Evolutionary conservation across 2,888 invertebrate genomes (phyloP), one percentile per base, ranked within the genome.

Genomic region (Megaustenia siamemsis): DNA sequence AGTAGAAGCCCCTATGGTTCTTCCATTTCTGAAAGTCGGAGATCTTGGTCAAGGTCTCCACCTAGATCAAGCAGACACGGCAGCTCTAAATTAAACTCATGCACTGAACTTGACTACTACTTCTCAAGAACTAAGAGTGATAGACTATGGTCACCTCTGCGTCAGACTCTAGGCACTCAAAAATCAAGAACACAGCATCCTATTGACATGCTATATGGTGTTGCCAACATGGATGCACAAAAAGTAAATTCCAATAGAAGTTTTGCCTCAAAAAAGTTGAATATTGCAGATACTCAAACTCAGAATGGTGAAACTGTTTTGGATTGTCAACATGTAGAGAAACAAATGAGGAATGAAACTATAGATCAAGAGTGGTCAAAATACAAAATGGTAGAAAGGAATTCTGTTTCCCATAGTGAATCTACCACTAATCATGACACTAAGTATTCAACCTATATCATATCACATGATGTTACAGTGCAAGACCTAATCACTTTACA

Each of bases 401-500:
- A 45, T n/a, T 28, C 8, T 43, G 24, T 66, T 6, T n/a, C n/a
- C 6, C 43, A 8, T 15, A 71, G 10, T 15, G 3, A 32, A 32
- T 21, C 5, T 32, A 18, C 73, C 18, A 0, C 8, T 32, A 32
- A 15, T 69, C 10, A 6, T 49, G 28, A 73, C 18, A 28, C 32
- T 21, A 32, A 15, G 5, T 4, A 45, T n/a, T 1, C 18, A 73
- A 0, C 15, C 18, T n/a, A 73, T 73, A 45, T 3, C 35, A 49
- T 5, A 45, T 18, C 49, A 8, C 18, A 49, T 49, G 53, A 63
- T 66, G 63, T 82, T 15, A 82, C 82, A 66, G 77, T 77, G 12
- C 68, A 83, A 45, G 32, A 75, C 38, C 49, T 83, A 1, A 68
- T 83, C 18, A 63, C 69, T 24, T 35, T 53, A 35, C 76, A 77